Base-by-base conservation (phyloP, 2,113 vertebrate genomes). In the Amphiprion ocellaris region DNA sequence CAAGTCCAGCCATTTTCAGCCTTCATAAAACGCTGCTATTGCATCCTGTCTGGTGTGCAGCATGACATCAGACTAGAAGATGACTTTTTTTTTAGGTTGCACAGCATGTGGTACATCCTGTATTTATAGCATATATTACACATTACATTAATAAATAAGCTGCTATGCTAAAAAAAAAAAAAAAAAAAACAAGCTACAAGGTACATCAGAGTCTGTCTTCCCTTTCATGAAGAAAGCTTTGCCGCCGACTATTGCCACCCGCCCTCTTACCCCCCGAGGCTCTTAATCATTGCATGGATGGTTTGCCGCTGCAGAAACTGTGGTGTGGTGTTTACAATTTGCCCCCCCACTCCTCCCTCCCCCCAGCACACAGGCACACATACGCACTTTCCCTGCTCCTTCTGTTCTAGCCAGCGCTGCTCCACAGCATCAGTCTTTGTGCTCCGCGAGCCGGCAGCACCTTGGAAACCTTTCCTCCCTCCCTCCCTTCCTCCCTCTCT, bases 261-360 rank as follows among this genome's bases (percentile, higher is more conserved):
- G 80, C 92, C 73, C 69, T 21, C 41, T 63, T 7, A 2, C 2
- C n/a, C 82, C 88, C 71, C 14, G 10, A 58, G 69, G 83, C 74
- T 90, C 67, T 79, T 84, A 85, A 89, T 91, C 82, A 95, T 95
- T 94, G 87, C 94, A 74, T 87, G 88, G 93, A 94, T 95, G 96
- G 94, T 96, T 96, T 96, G 96, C 96, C 97, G 95, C 96, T 90
- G 96, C 94, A 93, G 92, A 88, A 92, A 95, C 94, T 94, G 96
- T 96, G 94, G 62, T 95, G 96, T 96, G 95, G 94, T 95, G 95
- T 96, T 94, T 94, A 95, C 91, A 90, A 90, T 96, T 92, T 94
- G 91, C 73, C 75, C 85, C 77, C 49, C 58, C 71, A 91, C 85
- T 62, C 64, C 62, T 53, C 60, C 64, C 41, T 17, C 62, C 77